Evolutionary conservation across 2,113 vertebrate species (phyloP).

Genomic region (Toxotes chatareus): DNA sequence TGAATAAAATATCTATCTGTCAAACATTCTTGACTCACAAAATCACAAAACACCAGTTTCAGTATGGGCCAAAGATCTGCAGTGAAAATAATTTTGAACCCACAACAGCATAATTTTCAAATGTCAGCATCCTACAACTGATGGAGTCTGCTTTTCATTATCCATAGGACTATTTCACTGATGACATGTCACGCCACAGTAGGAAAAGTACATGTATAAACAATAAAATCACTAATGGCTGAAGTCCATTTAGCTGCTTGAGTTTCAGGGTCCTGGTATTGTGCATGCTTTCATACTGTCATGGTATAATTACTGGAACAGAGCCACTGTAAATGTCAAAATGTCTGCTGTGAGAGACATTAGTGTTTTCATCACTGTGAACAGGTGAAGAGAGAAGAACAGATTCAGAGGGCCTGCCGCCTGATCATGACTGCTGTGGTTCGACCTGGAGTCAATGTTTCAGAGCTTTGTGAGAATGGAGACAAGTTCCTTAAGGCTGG

Average conservation of each 20-base stretch:
- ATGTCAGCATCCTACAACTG: background rate
- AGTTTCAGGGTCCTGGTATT: background rate
- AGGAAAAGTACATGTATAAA: background rate
- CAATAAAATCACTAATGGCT: background rate
- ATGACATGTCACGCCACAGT: background rate
- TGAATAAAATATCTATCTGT: background rate
- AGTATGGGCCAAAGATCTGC: background rate
- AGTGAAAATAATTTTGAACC: background rate
- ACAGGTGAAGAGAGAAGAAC: conserved; percentile 10
- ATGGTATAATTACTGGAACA: background rate
- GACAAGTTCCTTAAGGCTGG: conserved; percentile 81
- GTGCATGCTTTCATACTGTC: background rate
- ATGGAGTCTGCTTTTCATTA: background rate
- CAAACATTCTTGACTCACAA: too few relatives aligned
- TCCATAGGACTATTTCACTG: background rate
- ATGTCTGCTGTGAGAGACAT: background rate
- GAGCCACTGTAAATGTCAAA: background rate
- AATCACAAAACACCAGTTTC: background rate
- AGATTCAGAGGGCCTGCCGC: background rate
- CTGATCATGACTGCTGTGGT: conserved; percentile 76
- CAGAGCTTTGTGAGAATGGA: conserved; percentile 85
- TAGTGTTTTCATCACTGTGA: conserved; percentile 17
- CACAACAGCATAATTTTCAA: background rate
- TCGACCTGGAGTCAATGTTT: conserved; percentile 73
- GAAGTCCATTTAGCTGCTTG: background rate